phyloP scores from a whole-genome alignment of 2,797 vertebrate species.

The Falco peregrinus region DNA sequence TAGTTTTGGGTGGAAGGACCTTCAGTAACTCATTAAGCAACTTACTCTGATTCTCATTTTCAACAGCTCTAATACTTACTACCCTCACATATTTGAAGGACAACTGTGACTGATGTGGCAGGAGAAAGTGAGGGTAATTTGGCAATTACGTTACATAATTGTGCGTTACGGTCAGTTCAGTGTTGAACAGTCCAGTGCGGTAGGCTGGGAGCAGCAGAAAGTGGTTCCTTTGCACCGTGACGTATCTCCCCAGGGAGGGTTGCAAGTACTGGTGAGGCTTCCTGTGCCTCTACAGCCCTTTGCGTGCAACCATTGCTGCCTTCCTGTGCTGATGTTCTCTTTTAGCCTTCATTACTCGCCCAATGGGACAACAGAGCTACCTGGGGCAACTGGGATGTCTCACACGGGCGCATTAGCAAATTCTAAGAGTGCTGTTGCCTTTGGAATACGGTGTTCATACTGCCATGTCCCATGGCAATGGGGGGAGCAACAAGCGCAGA shows the following conservation, averaged over 20 bases:
- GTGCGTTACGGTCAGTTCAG: background rate
- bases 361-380: background rate
- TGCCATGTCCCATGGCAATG: background rate
- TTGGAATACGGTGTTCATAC: background rate
- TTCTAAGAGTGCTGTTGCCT: background rate
- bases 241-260: background rate
- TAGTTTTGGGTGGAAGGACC: background rate
- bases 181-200: background rate
- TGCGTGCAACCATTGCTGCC: background rate
- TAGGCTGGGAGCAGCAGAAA: background rate
- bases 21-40: conserved; percentile 32
- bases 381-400: background rate
- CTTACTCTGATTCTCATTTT: background rate
- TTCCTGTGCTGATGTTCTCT: background rate
- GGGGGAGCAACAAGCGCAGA: background rate
- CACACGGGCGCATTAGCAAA: background rate
- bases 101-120: conserved; percentile 2
- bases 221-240: background rate
- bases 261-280: background rate
- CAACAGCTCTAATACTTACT: conserved; percentile 15
- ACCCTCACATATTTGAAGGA: conserved; percentile 27
- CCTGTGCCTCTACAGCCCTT: background rate
- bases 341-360: background rate
- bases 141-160: background rate
- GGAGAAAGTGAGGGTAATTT: background rate